Percentiles rank a stretch among this genome's conserved stretches.
phyloP scores from a whole-genome alignment of 2,797 vertebrate genomes.

The Sternotherus odoratus region DNA sequence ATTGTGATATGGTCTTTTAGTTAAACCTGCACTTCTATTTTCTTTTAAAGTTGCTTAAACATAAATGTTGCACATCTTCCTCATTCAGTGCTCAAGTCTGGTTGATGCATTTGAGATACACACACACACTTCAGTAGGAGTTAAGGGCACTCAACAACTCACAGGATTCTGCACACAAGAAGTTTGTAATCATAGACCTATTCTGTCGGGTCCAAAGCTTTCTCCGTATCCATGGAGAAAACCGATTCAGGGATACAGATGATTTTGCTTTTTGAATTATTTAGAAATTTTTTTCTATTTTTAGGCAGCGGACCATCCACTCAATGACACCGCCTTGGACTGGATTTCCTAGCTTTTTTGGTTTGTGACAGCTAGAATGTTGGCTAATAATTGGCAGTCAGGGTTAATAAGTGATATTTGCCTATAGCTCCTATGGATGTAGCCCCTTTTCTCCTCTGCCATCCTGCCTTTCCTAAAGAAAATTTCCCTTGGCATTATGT shows the following conservation, averaged over 20 bases:
- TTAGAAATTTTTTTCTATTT: background rate
- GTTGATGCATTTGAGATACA: no score
- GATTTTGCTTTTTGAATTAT: background rate
- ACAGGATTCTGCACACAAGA: no score
- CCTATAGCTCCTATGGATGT: background rate
- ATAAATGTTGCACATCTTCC: accelerated
- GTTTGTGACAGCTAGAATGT: background rate
- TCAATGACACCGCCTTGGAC: background rate
- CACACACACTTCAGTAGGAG: no score
- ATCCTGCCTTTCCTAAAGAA: background rate
- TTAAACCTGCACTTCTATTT: background rate
- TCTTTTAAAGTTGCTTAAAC: background rate
- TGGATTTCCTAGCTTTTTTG: background rate
- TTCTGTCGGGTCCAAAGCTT: background rate
- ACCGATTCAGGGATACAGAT: background rate
- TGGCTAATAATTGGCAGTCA: background rate
- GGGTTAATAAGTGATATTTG: background rate
- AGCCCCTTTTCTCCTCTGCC: background rate
- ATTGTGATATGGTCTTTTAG: background rate
- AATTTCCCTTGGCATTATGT: background rate
- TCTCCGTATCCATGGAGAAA: background rate
- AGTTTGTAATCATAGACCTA: no score
- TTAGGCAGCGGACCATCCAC: background rate
- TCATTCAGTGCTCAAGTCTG: background rate
- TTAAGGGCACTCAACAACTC: no score